Percentiles rank a stretch among this genome's conserved stretches.
Conservation (phyloP, 2,888 invertebrate genomes). For the Ptychoptera albimana region DNA sequence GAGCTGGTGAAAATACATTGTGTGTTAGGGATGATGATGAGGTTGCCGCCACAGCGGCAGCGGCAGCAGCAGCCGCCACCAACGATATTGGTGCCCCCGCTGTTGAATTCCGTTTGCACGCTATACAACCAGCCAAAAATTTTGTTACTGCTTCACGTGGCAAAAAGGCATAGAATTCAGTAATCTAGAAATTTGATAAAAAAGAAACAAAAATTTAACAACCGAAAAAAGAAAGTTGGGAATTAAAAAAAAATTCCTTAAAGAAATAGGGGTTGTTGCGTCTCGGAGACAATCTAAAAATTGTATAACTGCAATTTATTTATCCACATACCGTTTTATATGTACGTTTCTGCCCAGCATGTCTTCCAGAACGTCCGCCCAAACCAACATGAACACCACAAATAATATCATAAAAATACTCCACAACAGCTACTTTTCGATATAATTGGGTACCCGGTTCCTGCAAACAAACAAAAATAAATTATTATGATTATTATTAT, state of each 20-base stretch:
- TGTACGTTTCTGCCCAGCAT: slow-evolving; percentile 93
- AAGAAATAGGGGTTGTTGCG: too few relatives aligned
- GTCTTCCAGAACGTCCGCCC: slow-evolving; percentile 82
- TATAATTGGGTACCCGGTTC: slow-evolving; percentile 62
- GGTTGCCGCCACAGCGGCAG: too few relatives aligned
- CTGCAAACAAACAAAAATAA: slow-evolving; percentile 35
- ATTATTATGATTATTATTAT: background rate
- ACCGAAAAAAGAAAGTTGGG: background rate
- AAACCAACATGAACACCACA: slow-evolving; percentile 90
- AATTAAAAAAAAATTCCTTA: background rate
- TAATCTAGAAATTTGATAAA: slow-evolving; percentile 54
- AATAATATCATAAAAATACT: slow-evolving; percentile 93
- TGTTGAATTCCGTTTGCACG: slow-evolving; percentile 41
- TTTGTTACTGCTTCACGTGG: slow-evolving; percentile 93
- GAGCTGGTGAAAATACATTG: slow-evolving; percentile 17
- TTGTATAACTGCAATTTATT: background rate
- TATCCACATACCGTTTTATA: slow-evolving; percentile 69
- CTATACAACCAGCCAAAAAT: slow-evolving; percentile 85
- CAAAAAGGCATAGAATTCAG: slow-evolving; percentile 89
- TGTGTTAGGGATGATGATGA: too few relatives aligned
- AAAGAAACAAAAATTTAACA: background rate
- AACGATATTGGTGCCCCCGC: background rate
- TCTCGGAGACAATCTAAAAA: too few relatives aligned
- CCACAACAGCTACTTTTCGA: slow-evolving; percentile 90
- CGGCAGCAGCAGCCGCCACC: too few relatives aligned